Evolutionary conservation across 1,140 invertebrate species (phyloP), one percentile per base, ranked within the genome.

Genomic region (Calosoma granatense): DNA sequence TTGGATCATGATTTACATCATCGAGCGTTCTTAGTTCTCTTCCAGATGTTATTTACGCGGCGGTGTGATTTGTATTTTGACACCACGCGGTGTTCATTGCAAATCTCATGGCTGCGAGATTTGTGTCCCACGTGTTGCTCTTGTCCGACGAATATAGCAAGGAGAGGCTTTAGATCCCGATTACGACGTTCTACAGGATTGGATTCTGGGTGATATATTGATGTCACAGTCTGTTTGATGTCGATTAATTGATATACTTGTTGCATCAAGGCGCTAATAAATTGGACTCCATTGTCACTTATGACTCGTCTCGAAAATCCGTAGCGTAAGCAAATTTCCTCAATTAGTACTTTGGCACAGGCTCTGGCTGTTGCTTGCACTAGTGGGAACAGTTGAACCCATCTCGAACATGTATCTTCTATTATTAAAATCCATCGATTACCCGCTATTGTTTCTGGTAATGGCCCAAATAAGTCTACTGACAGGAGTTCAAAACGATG

Each of bases 151-250:
- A 67, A 67, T 1, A 72, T 68, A 0, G 63, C 55, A 0, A 76
- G 58, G 61, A 69, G 68, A 1, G 64, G 60, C 56, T 76, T 74
- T 0, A 78, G 19, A 19, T 70, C 70, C 15, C 69, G 51, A 56
- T 77, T 77, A 9, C 69, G 68, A 9, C 74, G 56, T 60, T 77
- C 75, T 0, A 68, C 67, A 0, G 67, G 67, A 54, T 77, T 76
- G 0, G 69, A 61, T 52, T 70, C 64, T 2, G 73, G 67, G 57
- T 73, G 70, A 57, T 76, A 76, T 0, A 64, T 21, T 0, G 68
- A 64, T 0, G 61, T 66, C 4, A 66, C 60, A 20, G 57, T 62
- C 53, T 65, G 63, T 2, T 64, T 53, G 1, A 67, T 60, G 12
- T 56, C 56, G 0, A 67, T 19, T 1, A 58, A 54, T 19, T 58